These are phyloP conservation scores for Holothuria leucospilota DNA, from an alignment of 53 echinoderm and acorn worm species.

Conservation along the genomic window DNA sequence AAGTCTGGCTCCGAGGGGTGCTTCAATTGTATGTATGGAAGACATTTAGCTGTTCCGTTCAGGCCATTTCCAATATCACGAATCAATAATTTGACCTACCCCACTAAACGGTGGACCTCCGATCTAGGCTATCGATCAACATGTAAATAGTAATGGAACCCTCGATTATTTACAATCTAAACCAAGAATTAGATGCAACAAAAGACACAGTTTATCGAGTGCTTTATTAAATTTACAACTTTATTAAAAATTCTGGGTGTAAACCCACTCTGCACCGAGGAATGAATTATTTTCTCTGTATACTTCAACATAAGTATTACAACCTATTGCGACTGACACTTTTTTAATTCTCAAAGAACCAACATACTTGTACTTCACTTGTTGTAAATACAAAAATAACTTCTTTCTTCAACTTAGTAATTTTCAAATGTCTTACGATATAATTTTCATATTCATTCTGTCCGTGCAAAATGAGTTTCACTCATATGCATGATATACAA, in stretches of 20 bases:
- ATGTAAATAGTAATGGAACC: too few relatives aligned
- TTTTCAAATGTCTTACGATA: slow-evolving; percentile 35
- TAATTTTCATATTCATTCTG: slow-evolving; percentile 36
- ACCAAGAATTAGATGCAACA: too few relatives aligned
- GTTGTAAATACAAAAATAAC: slow-evolving; percentile 50
- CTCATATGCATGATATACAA: slow-evolving; percentile 48
- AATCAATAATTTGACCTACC: too few relatives aligned
- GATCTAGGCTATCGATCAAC: too few relatives aligned
- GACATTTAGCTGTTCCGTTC: too few relatives aligned
- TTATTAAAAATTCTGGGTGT: slow-evolving; percentile 45
- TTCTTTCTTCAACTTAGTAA: slow-evolving; percentile 27
- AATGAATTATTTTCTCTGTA: slow-evolving; percentile 36
- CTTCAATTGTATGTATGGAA: too few relatives aligned
- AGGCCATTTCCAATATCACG: too few relatives aligned
- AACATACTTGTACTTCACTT: slow-evolving; percentile 25
- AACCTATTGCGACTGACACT: slow-evolving; percentile 34
- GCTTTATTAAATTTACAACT: slow-evolving; percentile 32
- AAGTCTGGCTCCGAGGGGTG: too few relatives aligned
- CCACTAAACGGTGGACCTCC: too few relatives aligned
- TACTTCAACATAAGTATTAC: slow-evolving; percentile 31
- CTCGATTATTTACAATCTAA: too few relatives aligned
- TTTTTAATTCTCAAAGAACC: slow-evolving; percentile 32
- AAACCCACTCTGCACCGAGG: slow-evolving; percentile 54
- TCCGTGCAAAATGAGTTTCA: slow-evolving; percentile 55
- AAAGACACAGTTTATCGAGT: too few relatives aligned